Conservation (phyloP, 2,113 vertebrate genomes). For the Lepisosteus oculatus region DNA sequence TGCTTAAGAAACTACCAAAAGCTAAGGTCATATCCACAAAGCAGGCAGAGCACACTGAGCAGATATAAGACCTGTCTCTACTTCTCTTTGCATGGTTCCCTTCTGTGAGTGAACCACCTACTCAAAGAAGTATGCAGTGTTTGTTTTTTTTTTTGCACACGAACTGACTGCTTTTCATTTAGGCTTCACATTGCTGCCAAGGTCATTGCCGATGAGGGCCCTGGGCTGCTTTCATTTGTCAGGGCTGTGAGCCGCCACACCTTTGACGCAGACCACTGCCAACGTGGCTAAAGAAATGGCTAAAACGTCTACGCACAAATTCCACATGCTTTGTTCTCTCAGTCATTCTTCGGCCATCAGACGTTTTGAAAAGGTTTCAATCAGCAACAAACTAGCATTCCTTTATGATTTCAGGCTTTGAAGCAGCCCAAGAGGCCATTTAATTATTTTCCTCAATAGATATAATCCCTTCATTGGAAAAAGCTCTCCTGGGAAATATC, state of each 20-base stretch:
- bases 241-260: neutral
- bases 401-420: neutral
- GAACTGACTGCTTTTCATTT: too few species aligned
- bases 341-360: neutral
- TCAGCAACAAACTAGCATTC: slow-evolving; percentile 18
- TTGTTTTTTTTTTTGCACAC: too few species aligned
- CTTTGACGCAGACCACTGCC: neutral
- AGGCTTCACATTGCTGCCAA: too few species aligned
- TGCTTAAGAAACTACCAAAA: too few species aligned
- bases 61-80: too few species aligned
- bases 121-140: too few species aligned
- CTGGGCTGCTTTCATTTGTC: too few species aligned
- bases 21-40: too few species aligned
- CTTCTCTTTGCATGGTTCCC: too few species aligned
- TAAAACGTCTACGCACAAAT: neutral
- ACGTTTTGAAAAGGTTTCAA: slow-evolving; percentile 11
- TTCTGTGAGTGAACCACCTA: too few species aligned
- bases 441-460: slow-evolving; percentile 34
- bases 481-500: slow-evolving; percentile 6
- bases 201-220: too few species aligned
- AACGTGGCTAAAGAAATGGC: neutral
- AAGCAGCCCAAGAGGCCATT: slow-evolving; percentile 17
- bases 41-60: too few species aligned
- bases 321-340: neutral
- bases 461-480: slow-evolving; percentile 24